Base-by-base conservation (phyloP, 2,797 vertebrate species). In the Chelon labrosus region DNA sequence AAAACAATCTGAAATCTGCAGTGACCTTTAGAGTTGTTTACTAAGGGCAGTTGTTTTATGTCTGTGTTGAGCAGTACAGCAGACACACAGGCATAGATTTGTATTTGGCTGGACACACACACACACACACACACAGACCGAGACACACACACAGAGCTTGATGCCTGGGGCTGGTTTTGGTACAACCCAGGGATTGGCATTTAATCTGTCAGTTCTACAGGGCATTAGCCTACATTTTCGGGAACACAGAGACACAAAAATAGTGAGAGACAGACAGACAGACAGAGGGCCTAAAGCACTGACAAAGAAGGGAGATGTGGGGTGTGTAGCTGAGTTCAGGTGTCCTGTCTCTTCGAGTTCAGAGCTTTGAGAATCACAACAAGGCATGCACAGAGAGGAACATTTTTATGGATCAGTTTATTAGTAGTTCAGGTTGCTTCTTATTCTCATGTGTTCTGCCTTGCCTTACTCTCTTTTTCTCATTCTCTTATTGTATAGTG, bases 191-290 rank as follows among this genome's bases (percentile, higher is more conserved):
- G 85, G 91, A 93, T 93, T 94, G 89, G 88, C 89, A 91, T 90
- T 92, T 92, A 91, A 90, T 92, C 89, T 88, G 85, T 91, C 77
- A 87, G 76, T 82, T 87, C 87, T 89, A 57, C 75, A 84, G 82
- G 89, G 89, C 88, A 89, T 92, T 91, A 91, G 87, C 90, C 92
- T 93, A 91, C 87, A 91, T 93, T 92, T 88, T 73, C 59, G 85
- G 77, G 60, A 84, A 66, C 72, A 82, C 14, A 57, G 75, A 82
- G 62, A 82, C 75, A 68, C 68, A 75, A 44, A 89, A 63, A 91
- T 81, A 79, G 68, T 71, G 53, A 19, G 27, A 37, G 64, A 58
- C 70, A 22, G 65, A 75, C 75, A 57, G 76, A 81, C 75, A 70
- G 56, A 77, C 35, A 42, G 64, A 49, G 50, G 72, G 62, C 51